Base-by-base conservation (phyloP, 1,140 invertebrate genomes). In the Bombus confusus region DNA sequence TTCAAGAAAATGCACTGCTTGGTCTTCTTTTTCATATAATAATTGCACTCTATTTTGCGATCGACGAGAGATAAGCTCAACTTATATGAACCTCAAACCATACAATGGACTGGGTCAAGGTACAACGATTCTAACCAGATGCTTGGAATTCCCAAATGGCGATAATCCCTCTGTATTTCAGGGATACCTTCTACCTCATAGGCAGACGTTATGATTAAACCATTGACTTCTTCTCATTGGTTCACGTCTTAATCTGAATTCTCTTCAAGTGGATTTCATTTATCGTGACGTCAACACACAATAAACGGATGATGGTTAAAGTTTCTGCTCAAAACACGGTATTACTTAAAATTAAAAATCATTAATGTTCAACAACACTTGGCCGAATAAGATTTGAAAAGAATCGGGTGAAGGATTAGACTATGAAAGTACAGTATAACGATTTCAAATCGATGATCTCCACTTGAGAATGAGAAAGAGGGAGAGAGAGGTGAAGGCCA, bases 391-490 rank as follows among this genome's bases (percentile, higher is more conserved):
- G 74, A 77, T 83, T 69, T 18, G 31, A 72, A 52, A 34, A 39
- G 77, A 43, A 37, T 43, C 28, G 28, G 28, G 0, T 1, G 25
- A 15, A 41, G 22, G 47, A 59, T 78, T 59, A 59, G 22, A 52
- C 47, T 52, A 52, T 52, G 47, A 8, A 52, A 52, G 47, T 52
- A 52, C 52, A 52, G 37, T 28, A 43, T 75, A 52, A 81, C 71
- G 59, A 81, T 74, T 85, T 59, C 25, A 85, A 81, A 85, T 81
- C 79, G 84, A 80, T 69, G 79, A 85, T 80, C 83, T 59, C n/a
- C 22, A 74, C 68, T 68, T 31, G 37, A 57, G 3, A 39, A 31
- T 34, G 41, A 25, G n/a, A 22, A 15, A 28, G n/a, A 52, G n/a
- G 18, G 74, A 75, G 74, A 57, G 52, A 59, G 69, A 57, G 69